Evolutionary conservation across 2,797 vertebrate genomes (phyloP), one percentile per base, ranked within the genome.

Genomic region (Coccyzus lansbergi): DNA sequence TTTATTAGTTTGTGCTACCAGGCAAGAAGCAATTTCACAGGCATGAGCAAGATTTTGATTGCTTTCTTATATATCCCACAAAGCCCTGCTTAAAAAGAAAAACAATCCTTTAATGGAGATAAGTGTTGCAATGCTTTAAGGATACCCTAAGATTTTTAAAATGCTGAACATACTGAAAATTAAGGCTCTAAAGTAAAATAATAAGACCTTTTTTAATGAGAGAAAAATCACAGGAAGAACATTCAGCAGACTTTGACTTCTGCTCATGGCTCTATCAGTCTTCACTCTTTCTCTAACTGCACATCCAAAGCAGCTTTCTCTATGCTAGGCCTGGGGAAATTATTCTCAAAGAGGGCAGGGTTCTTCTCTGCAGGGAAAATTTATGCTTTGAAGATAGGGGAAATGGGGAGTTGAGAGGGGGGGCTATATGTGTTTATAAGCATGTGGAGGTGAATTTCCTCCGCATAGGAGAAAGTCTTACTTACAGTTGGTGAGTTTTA

Each of bases 1-100:
- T 97, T 96, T 95, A 97, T 97, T 97, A 58, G 22, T 77, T 89
- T 70, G 58, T 25, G 11, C 56, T 86, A 70, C 20, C 36, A 88
- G n/a, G n/a, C 26, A 77, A 94, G 59, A 84, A 95, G 77, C 46
- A 38, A 72, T 59, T 70, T 89, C 67, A 93, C 53, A 96, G 53
- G 14, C 31, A 87, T 44, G 38, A 74, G 48, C 29, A 86, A 89
- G 40, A 51, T 52, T 77, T 84, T 22, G 1, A 10, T 31, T 58
- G 36, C 19, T 91, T 92, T 89, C 71, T 86, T 64, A 55, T 20
- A 36, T 17, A 70, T 48, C 6, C 22, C 28, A 13, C 38, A 81
- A 91, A 86, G 40, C 19, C 29, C 33, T 58, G 42, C 7, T 59
- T 48, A 53, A 63, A 86, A 62, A 71, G 28, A 46, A 80, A 83